Conservation (phyloP, 2,113 vertebrate genomes). For the Mirza zaza region DNA sequence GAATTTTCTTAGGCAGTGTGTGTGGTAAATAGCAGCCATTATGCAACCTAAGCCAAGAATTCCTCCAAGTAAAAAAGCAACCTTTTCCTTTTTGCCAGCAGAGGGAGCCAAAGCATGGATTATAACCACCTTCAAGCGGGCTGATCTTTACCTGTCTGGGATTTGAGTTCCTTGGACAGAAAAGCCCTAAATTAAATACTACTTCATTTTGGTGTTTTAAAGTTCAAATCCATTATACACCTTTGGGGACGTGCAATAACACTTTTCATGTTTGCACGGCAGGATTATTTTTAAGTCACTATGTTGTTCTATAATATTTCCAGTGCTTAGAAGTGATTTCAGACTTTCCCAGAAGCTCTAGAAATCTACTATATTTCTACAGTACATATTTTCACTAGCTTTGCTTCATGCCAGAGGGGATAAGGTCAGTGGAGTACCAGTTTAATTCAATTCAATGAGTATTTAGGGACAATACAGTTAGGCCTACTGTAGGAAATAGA, state of each 20-base stretch:
- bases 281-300: constrained; percentile 15
- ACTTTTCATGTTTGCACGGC: neutral
- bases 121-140: neutral
- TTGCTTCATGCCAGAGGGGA: constrained; percentile 10
- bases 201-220: neutral
- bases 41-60: neutral
- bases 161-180: neutral
- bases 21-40: neutral
- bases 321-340: neutral
- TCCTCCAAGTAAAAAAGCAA: neutral
- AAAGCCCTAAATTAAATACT: neutral
- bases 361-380: neutral
- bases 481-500: neutral
- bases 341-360: neutral
- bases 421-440: neutral
- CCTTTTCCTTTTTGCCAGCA: neutral
- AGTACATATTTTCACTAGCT: neutral
- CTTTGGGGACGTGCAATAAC: neutral
- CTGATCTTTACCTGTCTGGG: neutral
- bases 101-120: constrained; percentile 54
- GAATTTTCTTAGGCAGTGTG: neutral
- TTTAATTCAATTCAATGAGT: neutral
- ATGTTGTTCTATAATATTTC: neutral
- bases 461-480: neutral
- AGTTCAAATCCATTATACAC: neutral